A percentile compares a stretch with the other conserved stretches of the same genome.
Conservation (phyloP, 37 sponge, comb jelly and placozoan genomes). For the Geodia barretti region DNA sequence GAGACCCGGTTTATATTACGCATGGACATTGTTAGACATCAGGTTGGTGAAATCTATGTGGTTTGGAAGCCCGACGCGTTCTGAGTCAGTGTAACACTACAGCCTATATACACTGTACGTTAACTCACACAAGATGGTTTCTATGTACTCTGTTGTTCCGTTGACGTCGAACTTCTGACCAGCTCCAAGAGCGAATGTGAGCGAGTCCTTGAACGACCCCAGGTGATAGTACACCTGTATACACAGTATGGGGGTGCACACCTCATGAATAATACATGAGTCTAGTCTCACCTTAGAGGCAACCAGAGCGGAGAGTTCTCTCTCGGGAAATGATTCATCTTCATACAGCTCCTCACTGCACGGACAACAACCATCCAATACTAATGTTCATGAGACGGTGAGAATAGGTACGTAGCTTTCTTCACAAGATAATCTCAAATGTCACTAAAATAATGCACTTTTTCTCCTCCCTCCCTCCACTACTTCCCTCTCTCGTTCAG, state of each 20-base stretch:
- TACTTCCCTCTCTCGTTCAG: neutral
- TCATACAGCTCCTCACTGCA: constrained; percentile 91
- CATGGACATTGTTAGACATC: too few species aligned
- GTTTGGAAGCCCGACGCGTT: too few species aligned
- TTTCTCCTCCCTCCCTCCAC: neutral
- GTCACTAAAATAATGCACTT: neutral
- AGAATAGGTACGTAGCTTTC: too few species aligned
- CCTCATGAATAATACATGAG: neutral
- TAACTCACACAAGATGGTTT: constrained; percentile 92
- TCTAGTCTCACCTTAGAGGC: constrained; percentile 77
- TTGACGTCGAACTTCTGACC: constrained; percentile 89
- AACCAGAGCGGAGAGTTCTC: constrained; percentile 88
- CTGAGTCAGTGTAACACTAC: too few species aligned
- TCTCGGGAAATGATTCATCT: constrained; percentile 79
- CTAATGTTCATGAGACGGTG: too few species aligned
- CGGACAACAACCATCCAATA: neutral
- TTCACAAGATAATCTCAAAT: neutral
- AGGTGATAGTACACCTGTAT: constrained; percentile 97
- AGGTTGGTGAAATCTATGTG: too few species aligned
- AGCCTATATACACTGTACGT: too few species aligned
- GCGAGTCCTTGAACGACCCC: constrained; percentile 91
- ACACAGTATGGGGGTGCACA: neutral
- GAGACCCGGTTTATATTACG: too few species aligned
- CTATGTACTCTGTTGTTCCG: constrained; percentile 88
- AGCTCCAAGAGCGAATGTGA: constrained; percentile 90